Conservation (phyloP, 1,140 invertebrate species). For the Lerema accius region DNA sequence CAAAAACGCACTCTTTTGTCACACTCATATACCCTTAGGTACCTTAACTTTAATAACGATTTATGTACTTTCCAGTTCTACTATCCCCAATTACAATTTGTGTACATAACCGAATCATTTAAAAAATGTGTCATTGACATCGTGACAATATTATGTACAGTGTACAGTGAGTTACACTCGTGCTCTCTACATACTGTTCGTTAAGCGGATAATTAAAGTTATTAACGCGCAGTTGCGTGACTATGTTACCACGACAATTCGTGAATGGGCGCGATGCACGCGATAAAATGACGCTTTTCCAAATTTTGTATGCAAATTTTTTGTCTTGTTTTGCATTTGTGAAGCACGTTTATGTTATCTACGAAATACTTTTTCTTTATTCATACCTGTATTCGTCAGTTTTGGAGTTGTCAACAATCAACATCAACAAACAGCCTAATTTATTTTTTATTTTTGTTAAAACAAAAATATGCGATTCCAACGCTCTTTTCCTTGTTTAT, state of each 20-base stretch:
- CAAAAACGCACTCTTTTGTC: too few relatives aligned
- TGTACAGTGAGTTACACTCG: neutral
- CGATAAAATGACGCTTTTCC: conserved; percentile 48
- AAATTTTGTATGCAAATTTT: neutral
- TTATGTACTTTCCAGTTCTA: too few relatives aligned
- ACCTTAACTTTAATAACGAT: too few relatives aligned
- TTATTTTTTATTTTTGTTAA: too few relatives aligned
- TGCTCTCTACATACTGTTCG: conserved; percentile 31
- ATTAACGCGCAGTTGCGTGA: conserved; percentile 51
- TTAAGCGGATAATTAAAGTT: conserved; percentile 54
- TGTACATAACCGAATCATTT: too few relatives aligned
- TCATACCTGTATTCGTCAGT: neutral
- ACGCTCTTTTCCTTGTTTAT: too few relatives aligned
- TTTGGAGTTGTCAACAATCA: too few relatives aligned
- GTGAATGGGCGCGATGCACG: conserved; percentile 42
- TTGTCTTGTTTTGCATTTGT: neutral
- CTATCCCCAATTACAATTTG: too few relatives aligned
- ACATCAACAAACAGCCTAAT: too few relatives aligned
- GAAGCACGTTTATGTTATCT: neutral
- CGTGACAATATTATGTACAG: neutral
- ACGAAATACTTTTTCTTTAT: neutral
- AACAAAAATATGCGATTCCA: too few relatives aligned
- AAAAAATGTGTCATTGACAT: conserved; percentile 5
- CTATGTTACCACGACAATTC: conserved; percentile 40
- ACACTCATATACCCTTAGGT: too few relatives aligned